Evolutionary conservation across 2,888 invertebrate genomes (phyloP).

Genomic region (Macaria liturata): DNA sequence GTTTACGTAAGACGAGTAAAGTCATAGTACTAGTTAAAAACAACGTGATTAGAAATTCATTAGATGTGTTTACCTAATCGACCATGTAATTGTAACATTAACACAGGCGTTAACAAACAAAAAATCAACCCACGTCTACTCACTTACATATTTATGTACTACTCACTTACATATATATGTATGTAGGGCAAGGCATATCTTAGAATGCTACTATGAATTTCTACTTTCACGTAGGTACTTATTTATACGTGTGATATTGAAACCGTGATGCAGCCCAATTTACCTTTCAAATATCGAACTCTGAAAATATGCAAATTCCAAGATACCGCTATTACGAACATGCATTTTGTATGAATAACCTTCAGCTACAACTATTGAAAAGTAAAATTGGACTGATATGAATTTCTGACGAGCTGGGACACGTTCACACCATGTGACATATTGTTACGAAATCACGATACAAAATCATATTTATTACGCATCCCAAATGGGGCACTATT

Average conservation of each 20-base stretch:
- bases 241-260: too few relatives aligned
- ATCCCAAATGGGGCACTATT: too few relatives aligned
- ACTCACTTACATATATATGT: too few relatives aligned
- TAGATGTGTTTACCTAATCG: too few relatives aligned
- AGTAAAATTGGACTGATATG: conserved; percentile 62
- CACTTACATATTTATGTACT: too few relatives aligned
- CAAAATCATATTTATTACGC: conserved; percentile 35
- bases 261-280: neutral
- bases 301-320: conserved; percentile 14
- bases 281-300: conserved; percentile 10
- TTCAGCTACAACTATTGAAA: conserved; percentile 53
- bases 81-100: too few relatives aligned
- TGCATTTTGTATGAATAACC: conserved; percentile 19
- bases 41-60: too few relatives aligned
- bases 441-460: conserved; percentile 38
- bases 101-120: too few relatives aligned
- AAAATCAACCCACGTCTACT: too few relatives aligned
- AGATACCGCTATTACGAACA: conserved; percentile 15
- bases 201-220: neutral
- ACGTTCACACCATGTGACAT: conserved; percentile 65
- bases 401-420: conserved; percentile 49
- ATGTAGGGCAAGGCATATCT: too few relatives aligned
- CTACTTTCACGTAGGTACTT: neutral
- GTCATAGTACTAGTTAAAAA: too few relatives aligned
- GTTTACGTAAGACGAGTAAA: too few relatives aligned